Conservation (phyloP, 2,888 invertebrate genomes). For the Drymonia ruficornis region DNA sequence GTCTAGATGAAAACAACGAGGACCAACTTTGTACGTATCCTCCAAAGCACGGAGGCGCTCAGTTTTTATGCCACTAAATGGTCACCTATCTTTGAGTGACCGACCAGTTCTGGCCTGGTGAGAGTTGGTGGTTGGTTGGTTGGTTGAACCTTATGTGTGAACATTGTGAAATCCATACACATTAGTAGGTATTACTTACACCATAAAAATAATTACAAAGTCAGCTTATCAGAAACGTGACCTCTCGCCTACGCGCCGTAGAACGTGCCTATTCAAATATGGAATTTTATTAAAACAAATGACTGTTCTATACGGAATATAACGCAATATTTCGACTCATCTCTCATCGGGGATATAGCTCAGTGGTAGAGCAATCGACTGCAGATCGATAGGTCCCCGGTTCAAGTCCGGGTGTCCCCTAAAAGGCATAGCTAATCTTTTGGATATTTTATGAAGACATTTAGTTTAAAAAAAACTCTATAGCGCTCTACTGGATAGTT, state of each 20-base stretch:
- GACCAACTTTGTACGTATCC: no score
- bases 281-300: conserved; percentile 17
- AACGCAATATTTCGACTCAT: conserved; percentile 1
- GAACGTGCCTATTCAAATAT: conserved; percentile 2
- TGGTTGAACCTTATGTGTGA: no score
- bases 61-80: no score
- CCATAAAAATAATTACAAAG: not conserved
- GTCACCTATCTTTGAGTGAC: no score
- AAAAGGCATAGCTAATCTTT: not conserved
- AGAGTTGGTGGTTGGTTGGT: no score
- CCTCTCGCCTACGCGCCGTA: not conserved
- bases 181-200: not conserved
- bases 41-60: no score
- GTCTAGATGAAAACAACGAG: no score
- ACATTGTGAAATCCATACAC: no score
- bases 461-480: no score
- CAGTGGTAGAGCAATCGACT: conserved; percentile 83
- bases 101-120: no score
- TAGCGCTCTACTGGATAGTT: no score
- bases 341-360: conserved; percentile 66
- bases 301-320: conserved; percentile 5
- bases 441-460: not conserved
- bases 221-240: not conserved
- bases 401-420: conserved; percentile 82
- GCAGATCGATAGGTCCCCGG: conserved; percentile 83